Percentiles rank a stretch among this genome's conserved stretches.
Conservation (phyloP, 2,888 invertebrate genomes). For the Andrena fulva region DNA sequence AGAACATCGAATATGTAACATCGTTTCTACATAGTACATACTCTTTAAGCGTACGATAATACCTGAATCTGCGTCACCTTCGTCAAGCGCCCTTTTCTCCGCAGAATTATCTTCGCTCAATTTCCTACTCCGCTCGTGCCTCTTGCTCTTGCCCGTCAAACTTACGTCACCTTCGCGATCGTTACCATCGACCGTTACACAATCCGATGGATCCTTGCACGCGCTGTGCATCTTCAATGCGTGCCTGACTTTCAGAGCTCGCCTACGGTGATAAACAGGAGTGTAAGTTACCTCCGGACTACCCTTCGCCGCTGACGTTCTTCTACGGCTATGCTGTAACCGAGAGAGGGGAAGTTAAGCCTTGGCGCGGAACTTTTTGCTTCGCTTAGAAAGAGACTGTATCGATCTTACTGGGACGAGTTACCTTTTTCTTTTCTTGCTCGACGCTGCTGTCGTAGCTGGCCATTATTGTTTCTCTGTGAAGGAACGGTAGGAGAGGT, state of each 20-base stretch:
- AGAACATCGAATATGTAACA: neutral
- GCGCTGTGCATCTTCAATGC: constrained; percentile 47
- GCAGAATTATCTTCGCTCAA: constrained; percentile 69
- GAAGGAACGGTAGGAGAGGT: neutral
- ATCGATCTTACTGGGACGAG: too few relatives aligned
- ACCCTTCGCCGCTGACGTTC: constrained; percentile 35
- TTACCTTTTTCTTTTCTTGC: constrained; percentile 30
- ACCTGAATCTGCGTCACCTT: constrained; percentile 63
- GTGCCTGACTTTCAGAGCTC: constrained; percentile 64
- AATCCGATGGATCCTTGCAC: constrained; percentile 46
- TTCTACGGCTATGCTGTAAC: constrained; percentile 6
- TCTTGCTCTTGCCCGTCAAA: constrained; percentile 67
- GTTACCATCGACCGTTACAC: constrained; percentile 12
- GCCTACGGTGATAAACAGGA: constrained; percentile 58
- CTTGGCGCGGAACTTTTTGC: neutral
- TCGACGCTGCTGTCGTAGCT: neutral
- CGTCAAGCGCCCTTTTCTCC: constrained; percentile 64
- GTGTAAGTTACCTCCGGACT: constrained; percentile 72
- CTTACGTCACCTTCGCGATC: constrained; percentile 55
- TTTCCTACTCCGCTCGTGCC: constrained; percentile 68
- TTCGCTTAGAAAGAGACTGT: neutral
- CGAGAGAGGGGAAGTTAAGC: neutral
- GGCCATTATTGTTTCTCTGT: constrained; percentile 9
- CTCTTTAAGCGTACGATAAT: neutral
- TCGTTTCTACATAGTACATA: neutral